Conservation (phyloP, 2,888 invertebrate genomes). For the Peribatodes rhomboidaria region DNA sequence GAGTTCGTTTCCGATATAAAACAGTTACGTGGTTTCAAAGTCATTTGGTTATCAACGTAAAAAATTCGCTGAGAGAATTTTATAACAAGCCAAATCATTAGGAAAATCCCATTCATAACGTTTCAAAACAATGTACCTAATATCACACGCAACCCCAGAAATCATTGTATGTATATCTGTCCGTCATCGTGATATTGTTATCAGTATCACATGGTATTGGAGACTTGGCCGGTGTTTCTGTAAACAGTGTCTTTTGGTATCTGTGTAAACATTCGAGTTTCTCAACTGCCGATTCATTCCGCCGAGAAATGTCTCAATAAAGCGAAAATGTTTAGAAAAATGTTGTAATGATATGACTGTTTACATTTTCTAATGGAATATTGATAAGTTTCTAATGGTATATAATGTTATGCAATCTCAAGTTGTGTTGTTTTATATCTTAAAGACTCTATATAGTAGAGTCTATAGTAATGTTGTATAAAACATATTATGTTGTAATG, state of each 20-base stretch:
- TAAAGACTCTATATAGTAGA: background rate
- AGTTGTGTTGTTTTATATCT: background rate
- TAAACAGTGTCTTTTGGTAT: slow-evolving; percentile 17
- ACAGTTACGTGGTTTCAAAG: slow-evolving; percentile 5
- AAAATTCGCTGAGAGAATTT: background rate
- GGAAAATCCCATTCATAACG: slow-evolving; percentile 14
- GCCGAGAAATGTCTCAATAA: slow-evolving; percentile 26
- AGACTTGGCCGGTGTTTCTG: slow-evolving; percentile 11
- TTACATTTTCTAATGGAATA: slow-evolving; percentile 30
- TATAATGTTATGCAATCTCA: slow-evolving; percentile 14
- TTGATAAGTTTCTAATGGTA: slow-evolving; percentile 26
- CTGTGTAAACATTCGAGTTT: slow-evolving; percentile 29
- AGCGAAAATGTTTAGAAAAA: slow-evolving; percentile 25
- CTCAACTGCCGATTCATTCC: slow-evolving; percentile 33
- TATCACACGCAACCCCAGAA: too few relatives aligned
- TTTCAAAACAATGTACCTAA: background rate
- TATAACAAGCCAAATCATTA: background rate
- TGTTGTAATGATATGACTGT: slow-evolving; percentile 18
- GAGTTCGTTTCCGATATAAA: background rate
- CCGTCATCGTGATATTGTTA: background rate
- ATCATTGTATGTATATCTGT: background rate
- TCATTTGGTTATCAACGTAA: background rate
- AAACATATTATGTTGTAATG: background rate
- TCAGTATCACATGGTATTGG: slow-evolving; percentile 6
- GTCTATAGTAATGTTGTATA: background rate